phyloP scores from a whole-genome alignment of 2,888 invertebrate species.

The Eupeodes luniger region DNA sequence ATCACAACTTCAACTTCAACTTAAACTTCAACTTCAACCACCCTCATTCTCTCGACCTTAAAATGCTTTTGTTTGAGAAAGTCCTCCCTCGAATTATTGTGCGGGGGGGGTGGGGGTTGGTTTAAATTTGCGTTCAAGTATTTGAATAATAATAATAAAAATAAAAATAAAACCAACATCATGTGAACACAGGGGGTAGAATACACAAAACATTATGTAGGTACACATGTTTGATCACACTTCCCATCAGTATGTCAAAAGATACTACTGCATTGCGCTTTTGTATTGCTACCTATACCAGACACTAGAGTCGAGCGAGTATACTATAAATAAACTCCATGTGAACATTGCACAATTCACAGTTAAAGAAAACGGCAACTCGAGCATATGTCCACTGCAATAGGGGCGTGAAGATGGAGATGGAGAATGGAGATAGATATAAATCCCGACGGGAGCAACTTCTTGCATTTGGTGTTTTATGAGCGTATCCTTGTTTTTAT shows the following conservation, averaged over 20 bases:
- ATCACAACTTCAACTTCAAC: conserved; percentile 1
- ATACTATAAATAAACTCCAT: conserved; percentile 10
- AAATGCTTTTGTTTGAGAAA: conserved; percentile 15
- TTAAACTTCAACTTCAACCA: too few species aligned
- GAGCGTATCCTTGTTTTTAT: conserved; percentile 68
- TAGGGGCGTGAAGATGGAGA: conserved; percentile 40
- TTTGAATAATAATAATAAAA: conserved; percentile 50
- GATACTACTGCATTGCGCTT: conserved; percentile 67
- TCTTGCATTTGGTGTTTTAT: conserved; percentile 67
- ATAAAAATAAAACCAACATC: conserved; percentile 3
- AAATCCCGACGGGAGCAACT: conserved; percentile 63
- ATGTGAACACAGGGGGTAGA: conserved; percentile 7
- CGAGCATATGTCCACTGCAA: conserved; percentile 64
- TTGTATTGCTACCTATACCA: background rate
- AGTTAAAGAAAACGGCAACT: conserved; percentile 59
- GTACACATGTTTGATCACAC: conserved; percentile 54
- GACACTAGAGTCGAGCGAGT: background rate
- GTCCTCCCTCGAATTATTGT: background rate
- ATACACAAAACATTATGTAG: too few species aligned
- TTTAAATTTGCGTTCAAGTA: conserved; percentile 53
- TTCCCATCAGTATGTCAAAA: conserved; percentile 55
- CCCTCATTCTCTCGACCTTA: background rate
- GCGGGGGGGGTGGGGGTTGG: background rate
- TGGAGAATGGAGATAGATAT: conserved; percentile 33
- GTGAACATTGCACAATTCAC: conserved; percentile 32